Evolutionary conservation across 2,797 vertebrate genomes (phyloP), one percentile per base, ranked within the genome.

Genomic region (Enteromius viviparus): DNA sequence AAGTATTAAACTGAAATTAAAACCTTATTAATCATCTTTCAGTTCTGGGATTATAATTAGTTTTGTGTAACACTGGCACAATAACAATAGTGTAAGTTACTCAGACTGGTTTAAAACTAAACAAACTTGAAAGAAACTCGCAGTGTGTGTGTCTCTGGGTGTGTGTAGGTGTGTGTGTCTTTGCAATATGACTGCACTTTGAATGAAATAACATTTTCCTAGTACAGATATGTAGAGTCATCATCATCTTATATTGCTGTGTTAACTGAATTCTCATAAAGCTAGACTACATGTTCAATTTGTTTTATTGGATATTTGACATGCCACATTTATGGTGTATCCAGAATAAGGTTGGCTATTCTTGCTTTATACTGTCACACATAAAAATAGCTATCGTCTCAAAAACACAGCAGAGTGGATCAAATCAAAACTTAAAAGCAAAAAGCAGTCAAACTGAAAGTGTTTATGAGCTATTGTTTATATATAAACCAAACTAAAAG

Each of bases 401-500:
- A 45, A 69, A 69, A 26, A 6, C 1, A 4, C 15, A 29, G 6
- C n/a, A 58, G 12, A 66, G 15, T 1, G 14, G 29, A 40, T 15
- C 1, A 19, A 29, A 21, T 58, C 17, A 9, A 45, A 60, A 47
- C 10, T 37, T 15, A 21, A 78, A 15, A 14, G n/a, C 53, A 60
- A 72, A 15, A 34, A 4, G 6, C 12, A 62, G 58, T 74, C 21
- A 65, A 65, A 65, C 17, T 40, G 32, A 74, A 81, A 81, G 69
- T 81, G 19, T 47, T 62, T 26, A 8, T 29, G 12, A 40, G 8
- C n/a, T 14, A 19, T 15, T 29, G 19, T 1, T 34, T 45, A 6
- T 60, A 45, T 60, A 47, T 12, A 71, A 74, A 40, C 14, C 32
- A 8, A 4, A 15, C 10, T 14, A 4, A 26, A 12, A 60, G 4